phyloP scores from a whole-genome alignment of 1,140 invertebrate species.

The Pogonus chalceus region DNA sequence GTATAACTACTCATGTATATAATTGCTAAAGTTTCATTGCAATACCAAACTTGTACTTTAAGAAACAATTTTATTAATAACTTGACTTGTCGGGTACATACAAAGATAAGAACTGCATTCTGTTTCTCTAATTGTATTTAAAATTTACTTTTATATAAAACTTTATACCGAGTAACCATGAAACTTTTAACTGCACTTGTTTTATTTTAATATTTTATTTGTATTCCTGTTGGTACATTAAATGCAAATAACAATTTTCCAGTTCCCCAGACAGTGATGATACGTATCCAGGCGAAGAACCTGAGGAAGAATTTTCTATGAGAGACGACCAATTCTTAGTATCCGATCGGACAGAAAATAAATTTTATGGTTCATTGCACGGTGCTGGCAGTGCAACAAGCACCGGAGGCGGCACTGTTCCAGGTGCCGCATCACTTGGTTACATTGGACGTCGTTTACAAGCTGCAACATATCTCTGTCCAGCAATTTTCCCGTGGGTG shows the following conservation, averaged over 20 bases:
- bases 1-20: no score
- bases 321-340: slow-evolving; percentile 77
- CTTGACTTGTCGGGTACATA: no score
- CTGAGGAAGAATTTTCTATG: slow-evolving; percentile 61
- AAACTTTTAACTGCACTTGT: background rate
- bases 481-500: slow-evolving; percentile 78
- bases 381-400: slow-evolving; percentile 39
- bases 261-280: slow-evolving; percentile 79
- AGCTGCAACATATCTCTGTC: slow-evolving; percentile 69
- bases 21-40: no score
- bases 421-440: slow-evolving; percentile 40
- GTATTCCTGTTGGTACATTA: no score
- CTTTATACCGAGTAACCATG: no score
- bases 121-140: no score
- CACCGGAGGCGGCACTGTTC: slow-evolving; percentile 30
- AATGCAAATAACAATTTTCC: slow-evolving; percentile 22
- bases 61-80: no score
- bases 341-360: slow-evolving; percentile 72
- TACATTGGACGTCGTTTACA: slow-evolving; percentile 46
- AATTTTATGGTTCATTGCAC: slow-evolving; percentile 62
- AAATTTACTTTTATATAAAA: no score
- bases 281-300: slow-evolving; percentile 65
- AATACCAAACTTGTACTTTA: no score
- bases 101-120: no score
- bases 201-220: background rate